Base-by-base conservation (phyloP, 2,113 vertebrate species). In the Corapipo altera region DNA sequence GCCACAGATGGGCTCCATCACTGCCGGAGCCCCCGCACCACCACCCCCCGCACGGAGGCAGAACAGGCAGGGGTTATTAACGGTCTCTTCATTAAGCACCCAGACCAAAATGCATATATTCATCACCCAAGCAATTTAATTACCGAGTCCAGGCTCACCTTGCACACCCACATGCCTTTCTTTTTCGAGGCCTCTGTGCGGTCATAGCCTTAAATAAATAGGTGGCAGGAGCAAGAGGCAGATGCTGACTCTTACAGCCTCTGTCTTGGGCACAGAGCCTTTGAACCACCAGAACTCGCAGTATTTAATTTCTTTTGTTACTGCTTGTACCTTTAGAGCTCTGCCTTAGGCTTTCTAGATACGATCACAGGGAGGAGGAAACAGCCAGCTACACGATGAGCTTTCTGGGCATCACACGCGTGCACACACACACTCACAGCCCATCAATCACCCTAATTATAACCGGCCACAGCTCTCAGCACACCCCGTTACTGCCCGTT, bases 291-390 rank as follows among this genome's bases (percentile, higher is more conserved):
- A 81, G 37, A 66, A 91, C 85, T 85, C 1, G 9, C 44, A 78
- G 80, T 11, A 58, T 95, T 91, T 96, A 72, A 89, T 96, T 91
- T 76, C 94, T 95, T 95, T 95, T 96, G 93, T 95, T 96, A 70
- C 73, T 3, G 8, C 52, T 76, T 46, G 92, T 97, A 57, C 80
- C 81, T 96, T 74, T 21, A 79, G 95, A 93, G 84, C 88, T 72
- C 88, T 91, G 92, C 92, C 92, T 92, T 90, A 91, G 93, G 89
- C 95, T 95, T 78, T 95, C 89, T 69, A 96, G 94, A 96, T 96
- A 54, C 3, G 44, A 97, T 95, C 96, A 73, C 35, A 54, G 93
- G 55, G 86, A 75, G 85, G 72, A 95, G 97, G 96, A 97, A 96
- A 62, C 62, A 24, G 44, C 46, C 59, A 46, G 52, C 85, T 81